phyloP scores from a whole-genome alignment of 2,113 vertebrate species.

The Gnathonemus echidnorhynchus region DNA sequence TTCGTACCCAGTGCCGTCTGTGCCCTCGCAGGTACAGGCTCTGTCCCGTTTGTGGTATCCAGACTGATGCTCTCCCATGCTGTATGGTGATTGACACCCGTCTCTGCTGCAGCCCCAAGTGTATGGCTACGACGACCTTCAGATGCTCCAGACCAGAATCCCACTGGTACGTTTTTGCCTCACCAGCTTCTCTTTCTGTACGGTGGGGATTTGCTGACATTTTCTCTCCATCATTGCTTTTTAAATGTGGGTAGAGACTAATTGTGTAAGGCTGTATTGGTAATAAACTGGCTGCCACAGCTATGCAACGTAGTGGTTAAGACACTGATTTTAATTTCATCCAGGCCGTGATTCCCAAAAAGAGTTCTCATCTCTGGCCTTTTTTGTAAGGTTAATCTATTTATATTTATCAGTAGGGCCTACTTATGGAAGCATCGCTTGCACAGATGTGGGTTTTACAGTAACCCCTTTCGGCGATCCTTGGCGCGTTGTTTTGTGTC shows the following conservation, averaged over 20 bases:
- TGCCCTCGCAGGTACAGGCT: not conserved
- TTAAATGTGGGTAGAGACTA: not conserved
- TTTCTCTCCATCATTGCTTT: not conserved
- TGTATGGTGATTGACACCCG: not conserved
- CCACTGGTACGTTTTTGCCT: conserved; percentile 76
- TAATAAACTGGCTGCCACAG: not conserved
- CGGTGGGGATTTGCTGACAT: not conserved
- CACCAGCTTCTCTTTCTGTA: not conserved
- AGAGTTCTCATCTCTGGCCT: not conserved
- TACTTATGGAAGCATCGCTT: not conserved
- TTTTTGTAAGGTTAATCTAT: not conserved
- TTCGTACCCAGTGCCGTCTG: not conserved
- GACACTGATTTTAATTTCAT: not conserved
- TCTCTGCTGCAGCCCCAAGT: conserved; percentile 67
- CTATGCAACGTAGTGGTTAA: not conserved
- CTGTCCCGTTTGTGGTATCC: fast-evolving
- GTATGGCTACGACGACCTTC: conserved; percentile 94
- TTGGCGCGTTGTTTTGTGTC: not conserved
- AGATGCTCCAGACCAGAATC: conserved; percentile 91
- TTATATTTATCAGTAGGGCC: not conserved
- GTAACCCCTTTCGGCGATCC: not conserved
- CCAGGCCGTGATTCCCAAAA: not conserved
- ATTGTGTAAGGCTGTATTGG: not conserved
- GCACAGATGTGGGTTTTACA: not conserved
- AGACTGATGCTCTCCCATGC: not conserved